A percentile compares a stretch with the other conserved stretches of the same genome.
These are phyloP conservation scores for Sphenodon punctatus DNA, from an alignment of 2,797 vertebrate species.

Conservation along the genomic window DNA sequence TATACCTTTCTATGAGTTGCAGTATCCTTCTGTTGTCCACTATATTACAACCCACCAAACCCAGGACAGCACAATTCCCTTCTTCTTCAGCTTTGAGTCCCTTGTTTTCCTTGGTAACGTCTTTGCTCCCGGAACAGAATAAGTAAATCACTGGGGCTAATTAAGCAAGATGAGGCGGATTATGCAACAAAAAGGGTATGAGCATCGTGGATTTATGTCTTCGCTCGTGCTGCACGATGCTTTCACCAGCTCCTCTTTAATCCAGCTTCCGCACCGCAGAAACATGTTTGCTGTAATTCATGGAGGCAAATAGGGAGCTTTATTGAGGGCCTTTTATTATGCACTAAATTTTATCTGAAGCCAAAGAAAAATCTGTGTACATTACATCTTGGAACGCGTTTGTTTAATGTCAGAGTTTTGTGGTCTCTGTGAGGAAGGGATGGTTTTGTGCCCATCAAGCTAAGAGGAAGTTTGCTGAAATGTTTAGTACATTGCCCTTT, in stretches of 20 bases:
- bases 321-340: slow-evolving; percentile 25
- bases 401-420: slow-evolving; percentile 19
- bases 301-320: slow-evolving; percentile 11
- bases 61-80: neutral
- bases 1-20: no score
- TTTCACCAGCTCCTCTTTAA: slow-evolving; percentile 8
- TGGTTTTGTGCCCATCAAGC: no score
- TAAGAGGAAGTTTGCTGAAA: no score
- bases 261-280: slow-evolving; percentile 25
- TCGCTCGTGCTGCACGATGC: neutral
- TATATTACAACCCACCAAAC: neutral
- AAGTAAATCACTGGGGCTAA: slow-evolving; percentile 28
- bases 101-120: neutral
- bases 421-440: neutral
- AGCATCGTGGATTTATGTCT: slow-evolving; percentile 6
- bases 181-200: neutral
- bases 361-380: neutral
- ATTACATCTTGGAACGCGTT: neutral
- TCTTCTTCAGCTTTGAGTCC: neutral
- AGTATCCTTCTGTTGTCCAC: no score
- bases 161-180: slow-evolving; percentile 18
- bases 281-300: slow-evolving; percentile 14
- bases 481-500: no score
- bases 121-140: neutral
- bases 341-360: neutral